These are phyloP conservation scores for Bugula neritina DNA, from an alignment of 2,888 invertebrate species.

Conservation along the genomic window DNA sequence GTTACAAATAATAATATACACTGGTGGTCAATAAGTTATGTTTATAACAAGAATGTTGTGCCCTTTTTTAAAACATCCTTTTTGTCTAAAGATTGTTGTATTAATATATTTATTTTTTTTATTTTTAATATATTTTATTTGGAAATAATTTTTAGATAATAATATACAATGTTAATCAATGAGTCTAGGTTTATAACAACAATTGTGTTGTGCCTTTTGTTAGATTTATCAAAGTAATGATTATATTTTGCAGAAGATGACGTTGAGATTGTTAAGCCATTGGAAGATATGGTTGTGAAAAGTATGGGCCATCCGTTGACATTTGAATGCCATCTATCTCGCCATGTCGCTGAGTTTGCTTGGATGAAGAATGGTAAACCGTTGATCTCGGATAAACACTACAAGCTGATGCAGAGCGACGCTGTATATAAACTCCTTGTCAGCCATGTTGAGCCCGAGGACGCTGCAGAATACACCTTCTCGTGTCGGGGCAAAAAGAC, in stretches of 20 bases:
- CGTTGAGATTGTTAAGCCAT: slow-evolving; percentile 30
- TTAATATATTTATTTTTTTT: no score
- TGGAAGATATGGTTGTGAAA: slow-evolving; percentile 31
- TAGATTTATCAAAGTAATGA: no score
- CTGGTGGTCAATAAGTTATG: no score
- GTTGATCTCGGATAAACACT: slow-evolving; percentile 31
- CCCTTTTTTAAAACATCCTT: no score
- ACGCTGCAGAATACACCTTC: slow-evolving; percentile 32
- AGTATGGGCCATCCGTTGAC: slow-evolving; percentile 48
- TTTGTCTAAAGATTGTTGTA: no score
- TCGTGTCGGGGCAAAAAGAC: slow-evolving; percentile 28
- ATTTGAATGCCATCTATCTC: slow-evolving; percentile 74
- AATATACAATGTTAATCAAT: no score
- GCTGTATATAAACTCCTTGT: slow-evolving; percentile 31
- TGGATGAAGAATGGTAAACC: slow-evolving; percentile 62
- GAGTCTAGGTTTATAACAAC: no score
- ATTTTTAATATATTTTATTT: no score
- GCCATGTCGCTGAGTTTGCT: slow-evolving; percentile 67
- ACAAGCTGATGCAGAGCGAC: slow-evolving; percentile 30
- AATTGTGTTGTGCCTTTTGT: no score
- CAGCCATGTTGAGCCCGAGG: slow-evolving; percentile 32
- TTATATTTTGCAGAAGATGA: slow-evolving; percentile 31
- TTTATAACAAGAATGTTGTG: no score
- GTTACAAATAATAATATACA: no score
- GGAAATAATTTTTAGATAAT: no score